phyloP scores from a whole-genome alignment of 2,113 vertebrate genomes.

The Cynocephalus volans region DNA sequence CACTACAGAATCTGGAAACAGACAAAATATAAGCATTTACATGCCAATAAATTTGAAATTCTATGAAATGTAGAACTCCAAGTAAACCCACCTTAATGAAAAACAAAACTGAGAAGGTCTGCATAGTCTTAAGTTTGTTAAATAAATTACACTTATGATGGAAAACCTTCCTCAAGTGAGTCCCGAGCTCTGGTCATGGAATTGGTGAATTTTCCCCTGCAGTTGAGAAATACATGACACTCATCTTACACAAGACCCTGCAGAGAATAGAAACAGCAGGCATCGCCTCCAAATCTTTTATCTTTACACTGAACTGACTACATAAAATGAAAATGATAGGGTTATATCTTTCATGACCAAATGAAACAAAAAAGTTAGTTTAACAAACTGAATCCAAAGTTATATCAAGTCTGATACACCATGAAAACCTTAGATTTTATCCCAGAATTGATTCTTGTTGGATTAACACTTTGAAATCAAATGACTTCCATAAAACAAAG shows the following conservation, averaged over 20 bases:
- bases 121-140: neutral
- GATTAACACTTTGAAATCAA: conserved; percentile 50
- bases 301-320: neutral
- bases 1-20: neutral
- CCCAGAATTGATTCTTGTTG: too few relatives aligned
- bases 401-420: too few relatives aligned
- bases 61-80: neutral
- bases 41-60: neutral
- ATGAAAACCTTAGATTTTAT: too few relatives aligned
- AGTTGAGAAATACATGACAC: conserved; percentile 30
- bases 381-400: conserved; percentile 48
- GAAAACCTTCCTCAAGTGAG: conserved; percentile 34
- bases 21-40: conserved; percentile 6
- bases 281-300: conserved; percentile 14
- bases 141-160: neutral
- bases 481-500: conserved; percentile 39
- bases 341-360: neutral
- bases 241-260: neutral
- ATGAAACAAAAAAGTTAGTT: neutral
- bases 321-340: neutral
- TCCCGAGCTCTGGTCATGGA: neutral
- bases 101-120: neutral
- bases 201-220: neutral
- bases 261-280: neutral
- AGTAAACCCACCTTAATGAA: neutral